Conservation (phyloP, 2,888 invertebrate species). For the Tenthredo notha region DNA sequence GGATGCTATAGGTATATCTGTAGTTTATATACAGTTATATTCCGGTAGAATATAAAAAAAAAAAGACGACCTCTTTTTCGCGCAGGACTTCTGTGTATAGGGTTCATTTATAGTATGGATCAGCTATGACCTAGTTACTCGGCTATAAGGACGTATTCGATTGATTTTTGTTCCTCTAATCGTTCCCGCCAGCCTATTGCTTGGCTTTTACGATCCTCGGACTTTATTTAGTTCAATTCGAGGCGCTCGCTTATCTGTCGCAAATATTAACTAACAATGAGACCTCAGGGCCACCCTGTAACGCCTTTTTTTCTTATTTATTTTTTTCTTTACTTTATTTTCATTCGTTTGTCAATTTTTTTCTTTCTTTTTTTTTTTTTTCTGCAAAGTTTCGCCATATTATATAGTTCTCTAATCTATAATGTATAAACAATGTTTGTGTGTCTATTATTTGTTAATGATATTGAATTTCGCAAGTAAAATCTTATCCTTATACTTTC, state of each 20-base stretch:
- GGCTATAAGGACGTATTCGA: background rate
- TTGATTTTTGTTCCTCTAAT: slow-evolving; percentile 5
- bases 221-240: slow-evolving; percentile 27
- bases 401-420: background rate
- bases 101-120: background rate
- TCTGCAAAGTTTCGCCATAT: background rate
- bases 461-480: background rate
- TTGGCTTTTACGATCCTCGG: background rate
- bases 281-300: background rate
- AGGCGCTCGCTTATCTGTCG: slow-evolving; percentile 20
- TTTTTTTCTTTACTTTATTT: background rate
- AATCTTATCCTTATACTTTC: too few species aligned
- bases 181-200: background rate
- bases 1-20: too few species aligned
- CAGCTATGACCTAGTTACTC: slow-evolving; percentile 12
- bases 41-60: too few species aligned
- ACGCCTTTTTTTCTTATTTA: background rate
- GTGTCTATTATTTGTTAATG: background rate
- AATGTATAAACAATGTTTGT: background rate
- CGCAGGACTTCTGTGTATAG: background rate
- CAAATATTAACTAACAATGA: slow-evolving; percentile 39
- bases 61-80: background rate
- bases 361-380: too few species aligned
- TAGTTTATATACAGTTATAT: too few species aligned
- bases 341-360: slow-evolving; percentile 7